These are phyloP conservation scores for Eupithecia subumbrata DNA, from an alignment of 2,888 invertebrate species.

Conservation along the genomic window DNA sequence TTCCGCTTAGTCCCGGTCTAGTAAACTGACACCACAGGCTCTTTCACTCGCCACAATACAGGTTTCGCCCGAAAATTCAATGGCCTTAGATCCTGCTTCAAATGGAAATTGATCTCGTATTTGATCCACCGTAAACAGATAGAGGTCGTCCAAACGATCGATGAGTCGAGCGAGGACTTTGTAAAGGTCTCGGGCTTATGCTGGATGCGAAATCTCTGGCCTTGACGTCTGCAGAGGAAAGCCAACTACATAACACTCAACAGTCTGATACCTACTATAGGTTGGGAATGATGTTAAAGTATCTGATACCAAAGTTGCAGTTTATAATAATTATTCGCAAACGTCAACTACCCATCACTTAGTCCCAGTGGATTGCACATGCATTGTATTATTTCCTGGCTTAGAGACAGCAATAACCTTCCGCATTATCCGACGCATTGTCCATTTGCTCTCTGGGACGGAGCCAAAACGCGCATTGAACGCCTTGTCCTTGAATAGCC, in stretches of 20 bases:
- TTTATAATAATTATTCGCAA: constrained; percentile 8
- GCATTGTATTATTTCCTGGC: constrained; percentile 29
- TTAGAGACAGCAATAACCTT: constrained; percentile 33
- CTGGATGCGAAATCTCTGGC: not conserved
- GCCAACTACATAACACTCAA: not conserved
- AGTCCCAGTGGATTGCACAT: constrained; percentile 22
- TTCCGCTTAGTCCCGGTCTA: constrained; percentile 14
- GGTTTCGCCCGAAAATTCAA: not conserved
- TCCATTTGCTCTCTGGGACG: constrained; percentile 34
- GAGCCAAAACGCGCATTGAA: constrained; percentile 42
- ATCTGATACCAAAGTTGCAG: not conserved
- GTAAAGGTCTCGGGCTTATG: not conserved
- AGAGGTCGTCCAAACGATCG: not conserved
- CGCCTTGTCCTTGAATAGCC: constrained; percentile 30
- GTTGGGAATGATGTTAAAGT: not conserved
- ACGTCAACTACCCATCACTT: constrained; percentile 1
- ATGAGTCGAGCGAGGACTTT: not conserved
- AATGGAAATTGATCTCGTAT: not conserved
- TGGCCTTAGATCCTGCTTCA: not conserved
- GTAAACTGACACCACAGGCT: constrained; percentile 10
- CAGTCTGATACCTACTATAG: not conserved
- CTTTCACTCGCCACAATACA: not conserved
- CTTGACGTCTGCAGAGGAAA: not conserved
- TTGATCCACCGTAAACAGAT: not conserved
- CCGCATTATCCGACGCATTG: constrained; percentile 39